Evolutionary conservation across 2,797 vertebrate species (phyloP), one percentile per base, ranked within the genome.

Genomic region (Pipistrellus kuhlii): DNA sequence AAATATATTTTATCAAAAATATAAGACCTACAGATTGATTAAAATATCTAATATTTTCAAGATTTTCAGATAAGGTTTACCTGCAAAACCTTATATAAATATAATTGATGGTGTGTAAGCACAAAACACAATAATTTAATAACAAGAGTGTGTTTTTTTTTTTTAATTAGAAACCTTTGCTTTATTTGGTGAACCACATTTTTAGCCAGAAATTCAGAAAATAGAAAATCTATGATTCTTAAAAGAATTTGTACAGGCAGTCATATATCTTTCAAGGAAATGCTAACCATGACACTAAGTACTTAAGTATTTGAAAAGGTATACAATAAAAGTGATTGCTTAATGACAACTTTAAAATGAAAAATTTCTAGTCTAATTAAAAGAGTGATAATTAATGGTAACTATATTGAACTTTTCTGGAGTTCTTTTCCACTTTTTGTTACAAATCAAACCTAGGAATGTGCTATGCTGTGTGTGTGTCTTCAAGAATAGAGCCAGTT

Each of bases 281-380:
- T 96, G 94, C 89, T 97, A 96, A 96, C 84, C 76, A 18, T 97
- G 96, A 96, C 96, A 94, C 96, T 97, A 96, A 97, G 90, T 97
- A 97, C 86, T 92, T 25, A 72, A 95, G 95, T 97, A 96, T 95
- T 95, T 97, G 72, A 89, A 94, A 97, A 97, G 98, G 96, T 88
- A 96, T 81, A 97, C 59, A 97, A 92, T 94, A 96, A 97, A 97
- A 97, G 91, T 3, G 83, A 97, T 91, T 95, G 88, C 88, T 95
- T 92, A 97, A 90, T 96, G 96, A 95, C 94, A 97, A 97, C 94
- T 97, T 98, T 91, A 96, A 97, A 97, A 96, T 97, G 46, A 97
- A 97, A 96, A 97, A 97, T 97, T 97, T 97, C 90, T 96, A 96
- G 77, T 53, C 95, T 97, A 98, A 98, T 97, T 98, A 96, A 98